Conservation (phyloP, 2,888 invertebrate genomes). For the Ctena decussata region DNA sequence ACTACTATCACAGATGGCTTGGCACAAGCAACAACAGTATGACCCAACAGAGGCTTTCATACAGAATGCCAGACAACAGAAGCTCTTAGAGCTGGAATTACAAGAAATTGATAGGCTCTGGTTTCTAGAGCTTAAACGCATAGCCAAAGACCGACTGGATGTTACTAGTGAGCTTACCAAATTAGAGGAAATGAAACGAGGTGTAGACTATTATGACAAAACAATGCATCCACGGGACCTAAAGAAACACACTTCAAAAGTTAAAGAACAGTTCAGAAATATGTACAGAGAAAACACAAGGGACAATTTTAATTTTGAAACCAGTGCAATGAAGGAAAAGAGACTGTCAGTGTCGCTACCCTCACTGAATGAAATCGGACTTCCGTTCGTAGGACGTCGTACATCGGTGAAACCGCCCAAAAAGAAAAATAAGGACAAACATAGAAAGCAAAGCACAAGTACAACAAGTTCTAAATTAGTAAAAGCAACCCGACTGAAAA, state of each 20-base stretch:
- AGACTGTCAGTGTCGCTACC: not conserved
- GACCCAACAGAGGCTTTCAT: slow-evolving; percentile 60
- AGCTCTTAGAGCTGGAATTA: slow-evolving; percentile 42
- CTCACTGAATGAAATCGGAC: not conserved
- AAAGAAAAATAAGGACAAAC: not conserved
- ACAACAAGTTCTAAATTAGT: too few species aligned
- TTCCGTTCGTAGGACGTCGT: not conserved
- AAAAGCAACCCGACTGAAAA: slow-evolving; percentile 7
- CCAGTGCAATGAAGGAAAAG: not conserved
- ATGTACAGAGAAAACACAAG: slow-evolving; percentile 33
- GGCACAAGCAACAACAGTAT: slow-evolving; percentile 50
- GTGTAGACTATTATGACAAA: slow-evolving; percentile 47
- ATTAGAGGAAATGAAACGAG: slow-evolving; percentile 34
- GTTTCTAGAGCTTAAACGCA: slow-evolving; percentile 40
- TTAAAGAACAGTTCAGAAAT: slow-evolving; percentile 31
- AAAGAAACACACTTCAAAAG: slow-evolving; percentile 45
- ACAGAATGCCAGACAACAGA: slow-evolving; percentile 54
- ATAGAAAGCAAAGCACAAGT: not conserved
- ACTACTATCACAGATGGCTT: too few species aligned
- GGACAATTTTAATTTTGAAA: slow-evolving; percentile 59
- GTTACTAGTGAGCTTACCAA: slow-evolving; percentile 36
- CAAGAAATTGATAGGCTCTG: slow-evolving; percentile 53
- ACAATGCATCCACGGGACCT: slow-evolving; percentile 34
- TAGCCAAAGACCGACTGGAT: slow-evolving; percentile 46
- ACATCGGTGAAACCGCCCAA: too few species aligned